These are phyloP conservation scores for Pomacea maculata DNA, from an alignment of 1,140 invertebrate genomes.

Conservation along the genomic window DNA sequence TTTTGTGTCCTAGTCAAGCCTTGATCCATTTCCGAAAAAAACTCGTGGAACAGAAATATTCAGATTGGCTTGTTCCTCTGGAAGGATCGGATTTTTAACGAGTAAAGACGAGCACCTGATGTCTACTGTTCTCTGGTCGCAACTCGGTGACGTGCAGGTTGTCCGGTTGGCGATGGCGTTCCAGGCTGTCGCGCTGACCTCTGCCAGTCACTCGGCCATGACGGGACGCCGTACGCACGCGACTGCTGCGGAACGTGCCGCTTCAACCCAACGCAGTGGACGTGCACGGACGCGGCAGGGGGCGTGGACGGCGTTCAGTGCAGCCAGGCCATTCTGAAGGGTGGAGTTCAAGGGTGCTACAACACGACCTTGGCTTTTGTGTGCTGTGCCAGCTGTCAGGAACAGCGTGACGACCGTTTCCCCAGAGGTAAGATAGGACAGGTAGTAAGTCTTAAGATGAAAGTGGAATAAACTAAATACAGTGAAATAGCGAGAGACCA, in stretches of 20 bases:
- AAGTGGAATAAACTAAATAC: not conserved
- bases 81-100: no score
- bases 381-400: slow-evolving; percentile 14
- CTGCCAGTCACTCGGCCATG: slow-evolving; percentile 20
- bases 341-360: slow-evolving; percentile 21
- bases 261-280: slow-evolving; percentile 3
- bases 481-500: not conserved
- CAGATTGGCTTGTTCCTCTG: no score
- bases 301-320: slow-evolving; percentile 10
- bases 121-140: no score
- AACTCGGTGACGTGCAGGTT: slow-evolving; percentile 18
- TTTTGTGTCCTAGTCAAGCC: no score
- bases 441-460: not conserved
- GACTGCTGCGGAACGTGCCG: slow-evolving; percentile 39
- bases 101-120: no score
- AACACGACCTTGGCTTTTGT: slow-evolving; percentile 21
- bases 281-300: not conserved
- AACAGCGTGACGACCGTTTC: not conserved
- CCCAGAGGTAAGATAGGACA: no score
- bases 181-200: slow-evolving; percentile 12
- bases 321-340: not conserved
- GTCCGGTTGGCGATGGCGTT: slow-evolving; percentile 36
- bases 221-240: slow-evolving; percentile 31
- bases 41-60: no score
- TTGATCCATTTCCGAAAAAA: no score